Evolutionary conservation across 2,113 vertebrate species (phyloP).

Genomic region (Sclerurus mexicanus): DNA sequence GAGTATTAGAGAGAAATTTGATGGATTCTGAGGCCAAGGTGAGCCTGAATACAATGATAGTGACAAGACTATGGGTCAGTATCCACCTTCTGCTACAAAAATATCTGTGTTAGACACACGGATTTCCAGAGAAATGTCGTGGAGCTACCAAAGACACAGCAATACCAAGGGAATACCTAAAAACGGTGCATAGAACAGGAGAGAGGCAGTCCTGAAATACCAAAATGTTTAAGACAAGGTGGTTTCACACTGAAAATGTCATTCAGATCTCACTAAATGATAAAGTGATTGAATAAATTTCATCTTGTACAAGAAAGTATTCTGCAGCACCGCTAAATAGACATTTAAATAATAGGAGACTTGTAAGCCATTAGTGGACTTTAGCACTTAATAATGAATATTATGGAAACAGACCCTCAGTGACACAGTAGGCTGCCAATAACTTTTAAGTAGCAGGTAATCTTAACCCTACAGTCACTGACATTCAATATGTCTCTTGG

Average conservation of each 20-base stretch:
- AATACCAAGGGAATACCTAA: not conserved
- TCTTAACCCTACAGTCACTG: not conserved
- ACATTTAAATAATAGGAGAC: not conserved
- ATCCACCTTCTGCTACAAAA: not conserved
- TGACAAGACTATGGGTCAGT: not conserved
- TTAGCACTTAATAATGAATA: not conserved
- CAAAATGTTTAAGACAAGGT: not conserved
- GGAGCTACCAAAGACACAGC: not conserved
- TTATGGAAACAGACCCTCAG: not conserved
- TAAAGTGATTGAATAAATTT: not conserved
- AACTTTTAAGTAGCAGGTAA: not conserved
- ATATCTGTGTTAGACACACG: accelerated
- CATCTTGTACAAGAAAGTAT: not conserved
- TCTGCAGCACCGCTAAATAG: not conserved
- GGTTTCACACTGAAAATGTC: not conserved
- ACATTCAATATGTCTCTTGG: not conserved
- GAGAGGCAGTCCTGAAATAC: not conserved
- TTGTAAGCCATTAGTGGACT: not conserved
- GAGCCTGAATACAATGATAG: not conserved
- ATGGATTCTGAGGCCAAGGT: not conserved
- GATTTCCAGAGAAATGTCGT: not conserved
- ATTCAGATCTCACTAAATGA: not conserved
- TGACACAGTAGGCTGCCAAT: not conserved
- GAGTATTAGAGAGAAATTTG: not conserved
- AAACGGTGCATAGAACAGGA: not conserved